phyloP scores from a whole-genome alignment of 1,140 invertebrate genomes.

The Drosophila nigrodunni region DNA sequence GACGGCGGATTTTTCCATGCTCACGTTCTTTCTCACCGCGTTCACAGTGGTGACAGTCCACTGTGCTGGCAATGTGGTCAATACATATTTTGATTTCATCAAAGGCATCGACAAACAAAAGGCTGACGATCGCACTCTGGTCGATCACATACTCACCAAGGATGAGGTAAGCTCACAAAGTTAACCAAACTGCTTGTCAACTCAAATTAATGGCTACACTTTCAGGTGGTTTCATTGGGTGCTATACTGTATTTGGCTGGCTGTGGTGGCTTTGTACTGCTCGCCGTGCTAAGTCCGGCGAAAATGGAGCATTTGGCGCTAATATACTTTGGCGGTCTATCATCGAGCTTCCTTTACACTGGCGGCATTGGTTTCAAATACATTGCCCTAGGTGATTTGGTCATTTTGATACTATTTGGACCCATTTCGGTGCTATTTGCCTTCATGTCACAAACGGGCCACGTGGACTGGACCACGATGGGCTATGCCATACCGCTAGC shows the following conservation, averaged over 20 bases:
- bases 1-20: conserved; percentile 90
- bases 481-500: conserved; percentile 97
- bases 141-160: conserved; percentile 92
- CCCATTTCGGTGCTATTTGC: conserved; percentile 97
- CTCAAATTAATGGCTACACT: neutral
- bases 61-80: conserved; percentile 98
- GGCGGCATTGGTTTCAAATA: conserved; percentile 98
- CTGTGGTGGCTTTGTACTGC: conserved; percentile 93
- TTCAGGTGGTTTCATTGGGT: conserved; percentile 91
- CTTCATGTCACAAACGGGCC: conserved; percentile 95
- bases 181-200: neutral
- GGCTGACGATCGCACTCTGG: conserved; percentile 96
- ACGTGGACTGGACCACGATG: conserved; percentile 93
- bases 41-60: conserved; percentile 96
- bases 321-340: conserved; percentile 97
- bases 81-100: conserved; percentile 97
- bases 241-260: conserved; percentile 94
- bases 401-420: conserved; percentile 96
- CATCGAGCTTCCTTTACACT: conserved; percentile 97
- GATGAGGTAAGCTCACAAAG: conserved; percentile 75
- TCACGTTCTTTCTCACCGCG: conserved; percentile 92
- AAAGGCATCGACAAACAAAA: conserved; percentile 96
- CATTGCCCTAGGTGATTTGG: conserved; percentile 95
- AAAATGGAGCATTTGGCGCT: conserved; percentile 97
- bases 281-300: conserved; percentile 93